Evolutionary conservation across 2,888 invertebrate species (phyloP), one percentile per base, ranked within the genome.

Genomic region (Isoperla grammatica): DNA sequence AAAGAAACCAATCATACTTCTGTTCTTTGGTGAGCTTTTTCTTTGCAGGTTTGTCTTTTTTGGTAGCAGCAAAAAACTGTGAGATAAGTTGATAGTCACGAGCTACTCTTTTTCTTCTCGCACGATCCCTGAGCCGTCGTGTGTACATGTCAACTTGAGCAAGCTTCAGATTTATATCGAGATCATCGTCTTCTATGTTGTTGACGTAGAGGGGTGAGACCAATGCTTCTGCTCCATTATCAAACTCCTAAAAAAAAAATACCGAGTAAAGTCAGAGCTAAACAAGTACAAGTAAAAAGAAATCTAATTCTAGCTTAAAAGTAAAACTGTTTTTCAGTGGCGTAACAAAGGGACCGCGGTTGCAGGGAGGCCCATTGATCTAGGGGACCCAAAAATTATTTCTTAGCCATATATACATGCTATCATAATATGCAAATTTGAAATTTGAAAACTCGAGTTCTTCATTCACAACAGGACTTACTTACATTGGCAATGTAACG

Each of bases 71-170:
- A 73, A 92, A 93, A 73, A 93, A 94, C 65, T 90, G 84, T 0
- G 90, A 84, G 2, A 95, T 92, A 15, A 97, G 79, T 69, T 93
- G 94, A 76, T 88, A 95, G 73, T 95, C 95, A 55, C 93, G 79
- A 13, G 92, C 92, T 57, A 96, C 83, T 57, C 92, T 81, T 82
- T 96, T 96, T 73, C 95, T 81, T 66, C 93, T 80, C 45, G 90
- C 89, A 64, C 96, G 80, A 73, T 96, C 96, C 56, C 91, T 78
- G 56, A 95, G 74, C 65, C 90, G 80, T 62, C 90, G 80, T 4
- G 87, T 87, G 71, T 95, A 96, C 79, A 94, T 94, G 71, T 95
- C 95, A 60, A 95, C 91, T 77, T 95, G 90, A 20, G 94, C 88
- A 67, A 95, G 76, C 76, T 95, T 95, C 35, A 95, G 77, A 62